Evolutionary conservation across 2,797 vertebrate genomes (phyloP).

Genomic region (Hephaestus fuliginosus): DNA sequence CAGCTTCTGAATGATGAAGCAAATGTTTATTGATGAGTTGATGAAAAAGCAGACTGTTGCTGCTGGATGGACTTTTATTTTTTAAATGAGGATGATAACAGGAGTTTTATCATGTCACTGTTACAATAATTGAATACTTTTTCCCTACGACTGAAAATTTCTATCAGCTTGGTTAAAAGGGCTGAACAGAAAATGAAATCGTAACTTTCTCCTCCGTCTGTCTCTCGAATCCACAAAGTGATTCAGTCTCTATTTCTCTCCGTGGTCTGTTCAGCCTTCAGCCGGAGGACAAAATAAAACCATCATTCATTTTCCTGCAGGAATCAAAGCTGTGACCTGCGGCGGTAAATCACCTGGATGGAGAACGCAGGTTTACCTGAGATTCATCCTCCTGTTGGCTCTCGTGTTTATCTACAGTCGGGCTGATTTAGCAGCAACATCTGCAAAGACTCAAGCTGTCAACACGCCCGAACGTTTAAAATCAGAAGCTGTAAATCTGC

Average conservation of each 20-base stretch:
- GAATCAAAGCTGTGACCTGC: background rate
- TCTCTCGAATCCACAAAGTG: background rate
- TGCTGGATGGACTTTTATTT: no score
- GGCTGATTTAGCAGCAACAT: slow-evolving; percentile 16
- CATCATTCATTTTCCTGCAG: background rate
- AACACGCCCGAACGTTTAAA: background rate
- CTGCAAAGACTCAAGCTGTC: background rate
- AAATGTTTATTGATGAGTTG: no score
- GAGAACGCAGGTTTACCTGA: background rate
- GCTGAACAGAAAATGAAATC: background rate
- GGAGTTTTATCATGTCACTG: no score
- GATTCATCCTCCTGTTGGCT: background rate
- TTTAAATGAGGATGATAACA: no score
- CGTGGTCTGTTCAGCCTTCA: background rate
- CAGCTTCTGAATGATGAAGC: no score
- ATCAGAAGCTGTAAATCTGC: background rate
- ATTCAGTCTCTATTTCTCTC: background rate
- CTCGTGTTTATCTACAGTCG: background rate
- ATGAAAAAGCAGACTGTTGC: no score
- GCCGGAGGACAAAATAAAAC: background rate
- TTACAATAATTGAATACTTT: no score
- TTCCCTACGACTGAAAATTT: no score
- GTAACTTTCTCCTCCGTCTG: background rate
- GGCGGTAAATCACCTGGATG: background rate
- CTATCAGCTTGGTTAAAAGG: no score